Percentiles rank a stretch among this genome's conserved stretches.
Evolutionary conservation across 2,888 invertebrate genomes (phyloP).

Genomic region (Scrobipalpa atriplicella): DNA sequence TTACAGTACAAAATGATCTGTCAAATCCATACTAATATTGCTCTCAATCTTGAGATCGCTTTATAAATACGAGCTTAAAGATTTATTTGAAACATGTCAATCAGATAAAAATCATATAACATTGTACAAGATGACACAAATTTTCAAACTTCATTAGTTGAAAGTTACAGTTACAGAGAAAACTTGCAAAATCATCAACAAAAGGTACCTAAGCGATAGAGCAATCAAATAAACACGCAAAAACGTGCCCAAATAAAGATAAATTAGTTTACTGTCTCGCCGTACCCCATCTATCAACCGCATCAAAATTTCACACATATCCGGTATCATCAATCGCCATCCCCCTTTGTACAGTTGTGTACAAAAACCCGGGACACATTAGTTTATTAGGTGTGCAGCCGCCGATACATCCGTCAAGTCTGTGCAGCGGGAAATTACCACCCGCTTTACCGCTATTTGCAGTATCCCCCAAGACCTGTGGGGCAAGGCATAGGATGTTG

Average conservation of each 20-base stretch:
- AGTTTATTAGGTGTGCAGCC: slow-evolving; percentile 77
- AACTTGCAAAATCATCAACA: too few species aligned
- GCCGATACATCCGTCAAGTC: slow-evolving; percentile 75
- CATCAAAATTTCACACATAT: slow-evolving; percentile 24
- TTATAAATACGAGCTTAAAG: too few species aligned
- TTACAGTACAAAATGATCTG: too few species aligned
- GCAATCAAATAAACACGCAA: background rate
- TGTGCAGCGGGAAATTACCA: slow-evolving; percentile 61
- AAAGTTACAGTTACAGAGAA: too few species aligned
- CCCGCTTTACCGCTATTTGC: slow-evolving; percentile 76
- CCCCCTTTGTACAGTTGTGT: background rate
- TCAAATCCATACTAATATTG: too few species aligned
- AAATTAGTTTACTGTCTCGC: slow-evolving; percentile 15
- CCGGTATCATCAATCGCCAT: slow-evolving; percentile 11
- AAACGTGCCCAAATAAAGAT: slow-evolving; percentile 22
- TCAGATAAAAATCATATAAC: background rate
- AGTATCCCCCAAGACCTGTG: slow-evolving; percentile 50
- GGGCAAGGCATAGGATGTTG: slow-evolving; percentile 37
- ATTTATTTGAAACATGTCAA: background rate
- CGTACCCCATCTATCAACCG: slow-evolving; percentile 6
- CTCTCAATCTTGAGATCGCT: too few species aligned
- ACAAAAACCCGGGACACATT: slow-evolving; percentile 55
- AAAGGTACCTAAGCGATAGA: too few species aligned
- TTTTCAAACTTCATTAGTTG: too few species aligned
- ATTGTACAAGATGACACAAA: too few species aligned